Evolutionary conservation across 2,113 vertebrate genomes (phyloP).

Genomic region (Macquaria ambigua): DNA sequence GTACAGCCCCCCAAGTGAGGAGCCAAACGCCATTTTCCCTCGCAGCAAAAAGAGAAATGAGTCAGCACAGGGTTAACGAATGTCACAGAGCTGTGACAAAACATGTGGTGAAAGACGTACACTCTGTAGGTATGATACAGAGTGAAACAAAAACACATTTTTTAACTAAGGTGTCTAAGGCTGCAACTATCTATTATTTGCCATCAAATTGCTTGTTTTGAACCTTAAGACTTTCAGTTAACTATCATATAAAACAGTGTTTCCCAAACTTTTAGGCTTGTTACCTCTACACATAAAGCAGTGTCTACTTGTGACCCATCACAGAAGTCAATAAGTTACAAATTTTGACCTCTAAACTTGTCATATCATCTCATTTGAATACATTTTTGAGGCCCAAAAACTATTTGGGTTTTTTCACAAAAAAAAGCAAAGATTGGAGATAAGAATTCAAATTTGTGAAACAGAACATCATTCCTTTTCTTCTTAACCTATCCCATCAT

Average conservation of each 20-base stretch:
- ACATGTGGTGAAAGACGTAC: not conserved
- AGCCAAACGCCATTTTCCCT: conserved; percentile 4
- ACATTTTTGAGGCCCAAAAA: not conserved
- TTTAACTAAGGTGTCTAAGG: not conserved
- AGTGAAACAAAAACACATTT: not conserved
- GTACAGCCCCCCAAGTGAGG: not conserved
- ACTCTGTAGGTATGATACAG: not conserved
- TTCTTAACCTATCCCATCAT: not conserved
- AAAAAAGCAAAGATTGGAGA: not conserved
- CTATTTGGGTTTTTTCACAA: too few species aligned
- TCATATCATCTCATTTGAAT: not conserved
- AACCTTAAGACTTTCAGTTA: not conserved
- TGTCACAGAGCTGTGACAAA: not conserved
- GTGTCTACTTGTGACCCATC: not conserved
- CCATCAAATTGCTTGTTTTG: not conserved
- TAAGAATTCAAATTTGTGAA: not conserved
- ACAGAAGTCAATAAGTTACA: not conserved
- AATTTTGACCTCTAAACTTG: not conserved
- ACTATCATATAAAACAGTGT: not conserved
- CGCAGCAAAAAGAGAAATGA: conserved; percentile 15
- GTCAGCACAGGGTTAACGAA: conserved; percentile 25
- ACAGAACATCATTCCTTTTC: not conserved
- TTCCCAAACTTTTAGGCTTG: not conserved
- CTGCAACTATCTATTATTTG: not conserved
- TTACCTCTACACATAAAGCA: not conserved